Base-by-base conservation (phyloP, 2,113 vertebrate genomes). In the Vulpes lagopus region DNA sequence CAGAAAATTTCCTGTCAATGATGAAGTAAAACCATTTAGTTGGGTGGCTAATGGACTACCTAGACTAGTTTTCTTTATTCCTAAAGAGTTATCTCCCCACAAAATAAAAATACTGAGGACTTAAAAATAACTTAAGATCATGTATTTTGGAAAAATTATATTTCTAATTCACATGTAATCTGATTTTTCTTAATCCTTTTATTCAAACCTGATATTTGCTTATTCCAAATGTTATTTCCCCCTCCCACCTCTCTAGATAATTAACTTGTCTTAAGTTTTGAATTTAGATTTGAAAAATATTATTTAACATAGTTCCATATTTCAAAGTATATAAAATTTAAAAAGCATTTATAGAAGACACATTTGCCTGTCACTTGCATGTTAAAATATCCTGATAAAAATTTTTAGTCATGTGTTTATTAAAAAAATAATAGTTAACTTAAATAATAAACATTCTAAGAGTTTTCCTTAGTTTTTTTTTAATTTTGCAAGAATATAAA, bases 131-230 rank as follows among this genome's bases (percentile, higher is more conserved):
- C 23, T n/a, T 67, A 51, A 49, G 35, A 84, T 84, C 35, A 83
- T 19, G 3, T 85, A 65, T 85, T 83, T 88, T 11, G 53, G 16
- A 59, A 83, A 83, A 89, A 38, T 76, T 2, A 25, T 76, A 67
- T 89, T 89, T 89, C 27, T 67, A 69, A 89, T 9, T 57, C 38
- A 59, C 57, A 59, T 30, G 16, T 23, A 83, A 69, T 9, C 3
- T 57, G 25, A 64, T 92, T 92, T 87, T 59, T 87, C n/a, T 94
- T 86, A 94, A 86, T 65, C 22, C 3, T 81, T 87, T 81, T 65
- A 80, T 83, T 30, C 3, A 57, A 22, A 27, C 30, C 22, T 80
- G 11, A 65, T 91, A 91, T 23, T 80, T 64, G n/a, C 22, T 94
- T 71, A 60, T 49, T n/a, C 43, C 2, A 96, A 64, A 89, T 30